Base-by-base conservation (phyloP, 2,888 invertebrate genomes). In the Cybosia mesomella region DNA sequence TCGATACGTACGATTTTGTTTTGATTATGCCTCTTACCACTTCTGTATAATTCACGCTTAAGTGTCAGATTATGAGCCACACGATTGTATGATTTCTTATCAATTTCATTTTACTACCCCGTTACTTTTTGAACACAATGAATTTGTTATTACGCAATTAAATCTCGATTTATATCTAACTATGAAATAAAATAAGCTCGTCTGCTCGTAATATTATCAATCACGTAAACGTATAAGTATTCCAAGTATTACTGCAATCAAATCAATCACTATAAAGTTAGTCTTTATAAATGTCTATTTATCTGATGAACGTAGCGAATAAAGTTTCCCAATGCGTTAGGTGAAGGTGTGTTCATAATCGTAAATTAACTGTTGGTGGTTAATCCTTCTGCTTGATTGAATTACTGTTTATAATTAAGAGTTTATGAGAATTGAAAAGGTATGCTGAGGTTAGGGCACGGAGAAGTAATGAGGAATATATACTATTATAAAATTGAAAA, bases 151-250 rank as follows among this genome's bases (percentile, higher is more conserved):
- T n/a, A n/a, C n/a, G n/a, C n/a, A n/a, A n/a, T n/a, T n/a, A n/a
- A n/a, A n/a, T n/a, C n/a, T n/a, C n/a, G n/a, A n/a, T n/a, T n/a
- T n/a, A n/a, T n/a, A n/a, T n/a, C n/a, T n/a, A n/a, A n/a, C n/a
- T n/a, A n/a, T n/a, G n/a, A n/a, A n/a, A n/a, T 36, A 3, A 36
- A 11, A 36, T 36, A 11, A 36, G 36, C 36, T 13, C 1, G 36
- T 36, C 36, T 36, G 36, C 13, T 36, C 36, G 36, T 36, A 36
- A 49, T 18, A 2, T 53, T n/a, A 28, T 22, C 5, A 55, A 15
- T 55, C 24, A 55, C 55, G 7, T 55, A 55, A 55, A 28, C 55
- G 15, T 55, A 28, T 55, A 15, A 55, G 15, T 55, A 55, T 55
- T 55, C 28, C 55, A 55, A 55, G 24, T 28, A 55, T 24, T 13